These are phyloP conservation scores for Drosophila mayri DNA, from an alignment of 1,140 invertebrate genomes.

Conservation along the genomic window DNA sequence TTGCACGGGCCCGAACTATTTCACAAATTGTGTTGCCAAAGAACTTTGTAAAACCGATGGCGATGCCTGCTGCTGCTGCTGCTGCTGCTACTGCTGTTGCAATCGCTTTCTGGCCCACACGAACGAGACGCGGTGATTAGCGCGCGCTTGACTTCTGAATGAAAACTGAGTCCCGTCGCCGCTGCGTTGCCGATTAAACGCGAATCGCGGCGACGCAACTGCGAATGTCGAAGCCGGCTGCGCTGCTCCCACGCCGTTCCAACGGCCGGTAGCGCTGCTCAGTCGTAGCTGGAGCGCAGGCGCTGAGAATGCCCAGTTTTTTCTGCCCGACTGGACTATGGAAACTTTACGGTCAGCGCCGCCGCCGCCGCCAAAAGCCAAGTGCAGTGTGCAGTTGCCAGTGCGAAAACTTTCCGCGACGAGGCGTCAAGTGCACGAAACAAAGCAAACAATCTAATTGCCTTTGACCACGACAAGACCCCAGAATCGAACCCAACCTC, in stretches of 20 bases:
- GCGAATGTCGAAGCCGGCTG: constrained; percentile 20
- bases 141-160: constrained; percentile 78
- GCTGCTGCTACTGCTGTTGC: constrained; percentile 44
- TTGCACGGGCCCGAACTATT: constrained; percentile 73
- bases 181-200: constrained; percentile 67
- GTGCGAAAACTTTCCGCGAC: constrained; percentile 49
- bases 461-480: constrained; percentile 7
- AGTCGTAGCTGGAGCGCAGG: constrained; percentile 33
- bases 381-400: constrained; percentile 42
- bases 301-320: constrained; percentile 50
- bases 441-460: constrained; percentile 52
- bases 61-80: constrained; percentile 11
- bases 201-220: constrained; percentile 57
- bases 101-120: constrained; percentile 57
- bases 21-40: constrained; percentile 71
- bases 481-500: constrained; percentile 16
- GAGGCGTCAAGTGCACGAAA: constrained; percentile 39
- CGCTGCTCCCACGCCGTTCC: constrained; percentile 12
- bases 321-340: constrained; percentile 19
- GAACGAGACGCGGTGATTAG: constrained; percentile 39
- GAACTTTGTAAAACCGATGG: constrained; percentile 72
- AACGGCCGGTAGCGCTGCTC: not conserved
- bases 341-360: constrained; percentile 46
- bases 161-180: constrained; percentile 67
- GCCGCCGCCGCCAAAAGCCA: constrained; percentile 6